Base-by-base conservation (phyloP, 2,888 invertebrate genomes). In the Melinaea menophilus region DNA sequence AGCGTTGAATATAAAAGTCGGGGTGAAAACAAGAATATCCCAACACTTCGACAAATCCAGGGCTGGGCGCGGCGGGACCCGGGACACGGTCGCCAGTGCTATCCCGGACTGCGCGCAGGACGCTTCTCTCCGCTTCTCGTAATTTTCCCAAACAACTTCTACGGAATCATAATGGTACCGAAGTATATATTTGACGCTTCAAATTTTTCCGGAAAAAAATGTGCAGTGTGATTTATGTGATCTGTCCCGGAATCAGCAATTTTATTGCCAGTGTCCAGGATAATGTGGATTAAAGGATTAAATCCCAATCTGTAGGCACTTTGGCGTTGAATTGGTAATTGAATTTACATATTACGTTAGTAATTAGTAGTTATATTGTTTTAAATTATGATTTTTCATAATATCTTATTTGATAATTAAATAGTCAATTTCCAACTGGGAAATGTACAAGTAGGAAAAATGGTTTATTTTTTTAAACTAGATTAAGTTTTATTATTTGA, bases 151-250 rank as follows among this genome's bases (percentile, higher is more conserved):
- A 67, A 68, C 69, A 74, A 75, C 74, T 73, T 73, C 70, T 70
- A 59, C 69, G 70, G 65, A 75, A 78, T 51, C 74, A 80, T 78
- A 81, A 83, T 84, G 84, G 75, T 71, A 75, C 73, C 73, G 72
- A 72, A 75, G 68, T 74, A 69, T 71, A 76, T 77, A 77, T 41
- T 41, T 7, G 73, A 72, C 75, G 69, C 75, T 72, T 73, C 78
- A 75, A 73, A 80, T 73, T 70, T 68, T 69, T 71, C 72, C 73
- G 72, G 73, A 72, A 72, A 75, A 79, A 75, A 75, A 80, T 80
- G 82, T 82, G 80, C 83, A 82, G 81, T 84, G 72, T 31, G 34
- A 22, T 54, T 54, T 58, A 60, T 41, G 62, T 67, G 62, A 48
- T 55, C 5, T 22, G 62, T 59, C 9, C 62, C 5, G 54, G 57